Evolutionary conservation across 2,797 vertebrate species (phyloP).

Genomic region (Sternotherus odoratus): DNA sequence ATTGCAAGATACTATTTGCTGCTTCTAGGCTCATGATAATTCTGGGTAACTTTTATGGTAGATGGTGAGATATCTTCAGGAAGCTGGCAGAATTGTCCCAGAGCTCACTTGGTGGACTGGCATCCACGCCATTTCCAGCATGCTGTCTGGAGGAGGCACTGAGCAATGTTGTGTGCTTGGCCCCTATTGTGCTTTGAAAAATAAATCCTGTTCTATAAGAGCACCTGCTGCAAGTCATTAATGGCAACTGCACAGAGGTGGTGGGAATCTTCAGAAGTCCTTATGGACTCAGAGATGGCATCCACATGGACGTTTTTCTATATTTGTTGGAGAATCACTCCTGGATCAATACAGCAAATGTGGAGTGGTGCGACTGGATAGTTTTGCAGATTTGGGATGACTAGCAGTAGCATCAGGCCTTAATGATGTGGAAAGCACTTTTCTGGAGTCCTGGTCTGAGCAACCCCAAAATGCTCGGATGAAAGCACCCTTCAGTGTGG

Average conservation of each 20-base stretch:
- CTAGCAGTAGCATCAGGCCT: not conserved
- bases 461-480: not conserved
- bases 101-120: slow-evolving; percentile 44
- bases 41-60: slow-evolving; percentile 36
- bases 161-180: not conserved
- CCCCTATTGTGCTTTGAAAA: not conserved
- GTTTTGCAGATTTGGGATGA: not conserved
- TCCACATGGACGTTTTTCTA: not conserved
- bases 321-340: not conserved
- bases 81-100: slow-evolving; percentile 49
- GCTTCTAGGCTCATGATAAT: slow-evolving; percentile 62
- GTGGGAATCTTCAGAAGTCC: not conserved
- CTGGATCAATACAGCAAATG: not conserved
- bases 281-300: not conserved
- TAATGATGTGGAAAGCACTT: not conserved
- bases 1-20: slow-evolving; percentile 26
- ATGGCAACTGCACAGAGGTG: not conserved
- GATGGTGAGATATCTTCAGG: slow-evolving; percentile 35
- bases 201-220: accelerated
- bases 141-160: not conserved
- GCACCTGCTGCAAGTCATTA: not conserved
- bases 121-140: not conserved
- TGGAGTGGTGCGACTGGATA: not conserved
- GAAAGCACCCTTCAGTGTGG: not conserved
- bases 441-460: not conserved